These are phyloP conservation scores for Gambelia wislizenii DNA, from an alignment of 2,797 vertebrate genomes.

Conservation along the genomic window DNA sequence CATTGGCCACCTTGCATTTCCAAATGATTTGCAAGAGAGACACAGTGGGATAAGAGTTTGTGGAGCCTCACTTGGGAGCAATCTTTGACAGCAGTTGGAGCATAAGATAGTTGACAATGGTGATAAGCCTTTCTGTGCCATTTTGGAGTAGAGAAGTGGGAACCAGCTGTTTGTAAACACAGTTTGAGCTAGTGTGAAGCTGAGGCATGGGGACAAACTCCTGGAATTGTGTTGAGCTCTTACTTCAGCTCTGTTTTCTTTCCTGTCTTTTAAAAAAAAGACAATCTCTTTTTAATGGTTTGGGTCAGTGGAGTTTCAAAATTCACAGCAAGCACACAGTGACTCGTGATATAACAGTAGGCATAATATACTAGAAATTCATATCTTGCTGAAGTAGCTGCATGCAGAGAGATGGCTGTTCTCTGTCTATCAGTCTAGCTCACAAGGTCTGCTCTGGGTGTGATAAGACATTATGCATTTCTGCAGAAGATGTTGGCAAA, in stretches of 20 bases:
- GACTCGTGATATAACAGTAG: neutral
- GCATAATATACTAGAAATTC: neutral
- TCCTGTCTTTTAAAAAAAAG: neutral
- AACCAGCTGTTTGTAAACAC: neutral
- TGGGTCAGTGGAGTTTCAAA: neutral
- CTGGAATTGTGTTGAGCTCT: neutral
- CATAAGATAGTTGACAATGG: neutral
- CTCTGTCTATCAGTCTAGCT: constrained; percentile 3
- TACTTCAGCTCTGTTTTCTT: neutral
- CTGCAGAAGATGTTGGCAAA: neutral
- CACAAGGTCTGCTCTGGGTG: neutral
- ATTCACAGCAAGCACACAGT: neutral
- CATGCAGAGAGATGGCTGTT: neutral
- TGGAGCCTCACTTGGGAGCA: neutral
- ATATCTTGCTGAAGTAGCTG: neutral
- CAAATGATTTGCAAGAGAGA: neutral
- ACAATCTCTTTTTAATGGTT: neutral
- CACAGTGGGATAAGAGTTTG: neutral
- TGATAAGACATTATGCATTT: neutral
- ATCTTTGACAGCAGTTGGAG: neutral
- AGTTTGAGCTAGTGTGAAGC: neutral
- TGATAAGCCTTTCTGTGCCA: neutral
- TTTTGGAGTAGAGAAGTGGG: neutral
- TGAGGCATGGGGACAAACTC: neutral
- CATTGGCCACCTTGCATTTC: neutral